Evolutionary conservation across 2,113 vertebrate species (phyloP).

Genomic region (Macrotis lagotis): DNA sequence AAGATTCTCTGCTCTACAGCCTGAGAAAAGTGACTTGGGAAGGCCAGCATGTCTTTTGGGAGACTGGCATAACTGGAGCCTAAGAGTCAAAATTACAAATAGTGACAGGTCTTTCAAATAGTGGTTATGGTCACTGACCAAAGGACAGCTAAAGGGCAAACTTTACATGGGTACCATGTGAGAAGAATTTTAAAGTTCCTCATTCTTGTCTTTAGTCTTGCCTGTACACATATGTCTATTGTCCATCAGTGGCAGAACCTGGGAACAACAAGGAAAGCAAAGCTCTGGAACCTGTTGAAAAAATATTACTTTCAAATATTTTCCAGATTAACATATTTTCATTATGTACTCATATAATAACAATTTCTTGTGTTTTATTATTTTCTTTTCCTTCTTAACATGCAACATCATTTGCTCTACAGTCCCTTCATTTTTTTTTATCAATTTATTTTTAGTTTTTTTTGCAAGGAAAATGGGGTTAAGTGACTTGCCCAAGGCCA

Average conservation of each 20-base stretch:
- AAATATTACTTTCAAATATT: neutral
- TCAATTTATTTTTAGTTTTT: no score
- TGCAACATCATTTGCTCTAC: neutral
- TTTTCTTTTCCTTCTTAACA: no score
- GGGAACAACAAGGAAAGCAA: neutral
- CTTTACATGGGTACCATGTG: neutral
- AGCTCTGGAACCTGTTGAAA: neutral
- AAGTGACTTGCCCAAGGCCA: no score
- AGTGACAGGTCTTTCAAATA: neutral
- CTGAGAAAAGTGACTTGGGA: neutral
- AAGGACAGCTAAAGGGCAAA: neutral
- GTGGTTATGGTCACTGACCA: neutral
- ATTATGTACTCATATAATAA: neutral
- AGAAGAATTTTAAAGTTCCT: neutral
- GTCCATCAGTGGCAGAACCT: neutral
- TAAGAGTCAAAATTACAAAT: neutral
- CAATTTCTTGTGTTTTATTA: neutral
- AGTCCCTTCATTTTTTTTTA: neutral
- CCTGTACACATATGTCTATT: neutral
- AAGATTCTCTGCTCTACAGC: neutral
- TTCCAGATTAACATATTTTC: neutral
- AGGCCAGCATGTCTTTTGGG: neutral
- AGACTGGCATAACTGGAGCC: neutral
- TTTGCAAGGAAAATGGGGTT: no score
- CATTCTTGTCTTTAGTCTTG: neutral